Evolutionary conservation across 2,888 invertebrate species (phyloP), one percentile per base, ranked within the genome.

Genomic region (Eupithecia tripunctaria): DNA sequence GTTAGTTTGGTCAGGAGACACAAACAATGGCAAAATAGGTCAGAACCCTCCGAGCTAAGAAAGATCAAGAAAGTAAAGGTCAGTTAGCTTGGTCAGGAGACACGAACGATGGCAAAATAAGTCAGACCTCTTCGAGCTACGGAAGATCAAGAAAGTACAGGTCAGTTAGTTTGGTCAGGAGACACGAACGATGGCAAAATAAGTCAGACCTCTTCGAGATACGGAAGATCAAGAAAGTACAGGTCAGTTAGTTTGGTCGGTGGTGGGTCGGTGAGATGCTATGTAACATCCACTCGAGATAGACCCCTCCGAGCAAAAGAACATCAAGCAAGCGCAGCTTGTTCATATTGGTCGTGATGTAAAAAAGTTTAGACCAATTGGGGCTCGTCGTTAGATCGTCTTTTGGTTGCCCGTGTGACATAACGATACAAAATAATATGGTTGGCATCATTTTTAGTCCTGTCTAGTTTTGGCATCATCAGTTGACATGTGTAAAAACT

Each of bases 31-130:
- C 79, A 98, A 98, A 89, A 97, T 36, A 1, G 2, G 10, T 8
- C 12, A 1, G 94, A 94, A 74, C 93, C 94, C 0, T 86, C 84
- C n/a, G 98, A 98, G 85, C 95, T 98, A 75, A 95, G 96, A 78
- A 98, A 98, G 92, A 98, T 98, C 80, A 98, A 98, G 90, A 97
- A 97, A 92, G 96, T 97, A 25, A 94, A 94, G 88, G 94, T 94
- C 81, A 77, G 70, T 60, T 21, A 21, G 21, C 21, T 51, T 21
- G 51, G 10, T 3, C 21, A 21, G 21, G 98, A 98, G 85, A 95
- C 98, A 76, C 95, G 96, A 77, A 98, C 98, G 92, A 98, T 98
- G 36, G 36, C 79, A 98, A 98, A 89, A 97, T 36, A 1, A 12
- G 10, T 8, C 12, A 1, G 94, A 94, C 74, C 93, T 94, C 0